phyloP scores from a whole-genome alignment of 2,888 invertebrate species.

The Pristionchus japonicus region DNA sequence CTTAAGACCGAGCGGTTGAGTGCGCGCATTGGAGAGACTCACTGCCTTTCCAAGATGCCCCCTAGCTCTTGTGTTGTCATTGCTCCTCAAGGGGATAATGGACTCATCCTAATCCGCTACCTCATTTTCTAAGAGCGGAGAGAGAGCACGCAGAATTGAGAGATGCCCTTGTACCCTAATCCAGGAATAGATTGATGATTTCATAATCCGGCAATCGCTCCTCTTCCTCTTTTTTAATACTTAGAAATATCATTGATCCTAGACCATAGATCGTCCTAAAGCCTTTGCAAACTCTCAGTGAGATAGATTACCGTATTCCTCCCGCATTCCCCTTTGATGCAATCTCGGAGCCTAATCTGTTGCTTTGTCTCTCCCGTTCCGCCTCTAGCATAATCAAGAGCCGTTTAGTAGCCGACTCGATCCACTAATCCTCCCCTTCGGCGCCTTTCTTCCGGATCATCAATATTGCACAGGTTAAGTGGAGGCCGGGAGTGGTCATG shows the following conservation, averaged over 20 bases:
- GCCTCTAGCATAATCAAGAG: background rate
- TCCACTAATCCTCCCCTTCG: background rate
- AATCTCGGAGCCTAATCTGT: background rate
- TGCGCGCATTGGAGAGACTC: background rate
- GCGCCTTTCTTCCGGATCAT: conserved; percentile 23
- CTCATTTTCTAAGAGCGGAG: background rate
- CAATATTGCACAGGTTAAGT: conserved; percentile 44
- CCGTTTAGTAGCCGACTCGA: background rate
- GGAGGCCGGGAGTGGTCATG: background rate
- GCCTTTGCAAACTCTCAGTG: too few relatives aligned
- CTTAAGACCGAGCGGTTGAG: background rate
- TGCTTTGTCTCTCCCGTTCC: background rate
- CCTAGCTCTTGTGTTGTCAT: background rate
- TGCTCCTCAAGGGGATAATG: background rate
- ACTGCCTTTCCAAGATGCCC: background rate
- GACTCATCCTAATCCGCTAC: background rate
- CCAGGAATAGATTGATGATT: background rate
- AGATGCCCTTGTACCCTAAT: background rate
- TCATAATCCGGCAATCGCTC: background rate
- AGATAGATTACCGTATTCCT: background rate
- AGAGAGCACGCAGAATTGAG: background rate
- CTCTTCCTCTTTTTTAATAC: background rate
- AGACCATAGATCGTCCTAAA: too few relatives aligned
- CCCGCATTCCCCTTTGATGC: background rate
- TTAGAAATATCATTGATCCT: background rate